Evolutionary conservation across 2,113 vertebrate species (phyloP).

Genomic region (Recurvirostra avosetta): DNA sequence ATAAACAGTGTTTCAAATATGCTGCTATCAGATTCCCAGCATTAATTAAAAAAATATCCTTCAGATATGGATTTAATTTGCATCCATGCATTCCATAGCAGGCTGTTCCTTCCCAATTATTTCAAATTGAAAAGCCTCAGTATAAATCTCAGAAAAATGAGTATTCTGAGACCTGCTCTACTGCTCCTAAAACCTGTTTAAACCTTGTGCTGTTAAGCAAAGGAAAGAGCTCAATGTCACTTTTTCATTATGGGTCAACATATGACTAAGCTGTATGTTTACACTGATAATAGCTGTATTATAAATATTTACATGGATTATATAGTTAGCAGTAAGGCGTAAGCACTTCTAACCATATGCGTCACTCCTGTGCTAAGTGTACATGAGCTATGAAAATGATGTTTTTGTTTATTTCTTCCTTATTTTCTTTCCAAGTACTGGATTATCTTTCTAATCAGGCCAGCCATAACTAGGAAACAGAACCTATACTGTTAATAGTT

Average conservation of each 20-base stretch:
- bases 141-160: not conserved
- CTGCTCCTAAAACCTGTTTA: not conserved
- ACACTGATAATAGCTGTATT: slow-evolving; percentile 39
- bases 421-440: slow-evolving; percentile 1
- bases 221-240: slow-evolving; percentile 46
- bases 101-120: not conserved
- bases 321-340: slow-evolving; percentile 29
- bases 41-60: slow-evolving; percentile 28
- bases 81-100: not conserved
- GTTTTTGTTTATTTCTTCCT: not conserved
- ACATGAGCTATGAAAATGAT: not conserved
- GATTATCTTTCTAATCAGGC: not conserved
- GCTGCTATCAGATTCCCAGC: slow-evolving; percentile 29
- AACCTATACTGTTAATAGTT: not conserved
- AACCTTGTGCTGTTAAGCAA: not conserved
- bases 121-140: not conserved
- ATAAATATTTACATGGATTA: slow-evolving; percentile 61
- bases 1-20: slow-evolving; percentile 19
- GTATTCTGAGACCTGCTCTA: not conserved
- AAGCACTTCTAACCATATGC: not conserved
- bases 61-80: slow-evolving; percentile 47
- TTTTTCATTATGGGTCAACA: slow-evolving; percentile 14
- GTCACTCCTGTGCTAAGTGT: not conserved
- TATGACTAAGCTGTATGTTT: slow-evolving; percentile 34
- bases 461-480: not conserved